Evolutionary conservation across 2,888 invertebrate genomes (phyloP).

Genomic region (Aleiodes alternator): DNA sequence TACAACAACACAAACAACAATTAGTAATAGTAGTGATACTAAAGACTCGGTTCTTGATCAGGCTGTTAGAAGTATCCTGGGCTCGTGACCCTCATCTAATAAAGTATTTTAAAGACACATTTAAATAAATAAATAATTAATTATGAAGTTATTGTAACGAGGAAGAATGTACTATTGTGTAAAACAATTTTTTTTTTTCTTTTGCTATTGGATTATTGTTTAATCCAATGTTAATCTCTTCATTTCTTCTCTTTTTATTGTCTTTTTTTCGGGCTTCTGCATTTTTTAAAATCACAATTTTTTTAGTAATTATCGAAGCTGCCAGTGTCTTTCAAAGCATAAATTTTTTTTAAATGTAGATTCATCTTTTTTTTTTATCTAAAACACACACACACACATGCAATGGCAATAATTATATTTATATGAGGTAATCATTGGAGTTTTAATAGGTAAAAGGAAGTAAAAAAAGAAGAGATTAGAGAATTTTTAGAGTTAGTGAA

Average conservation of each 20-base stretch:
- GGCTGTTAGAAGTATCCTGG: conserved; percentile 73
- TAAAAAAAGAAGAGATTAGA: conserved; percentile 33
- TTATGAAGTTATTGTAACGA: too few relatives aligned
- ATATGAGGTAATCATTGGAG: neutral
- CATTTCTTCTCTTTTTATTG: neutral
- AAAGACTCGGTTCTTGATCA: conserved; percentile 72
- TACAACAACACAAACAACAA: conserved; percentile 54
- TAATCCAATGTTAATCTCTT: conserved; percentile 1
- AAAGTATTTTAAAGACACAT: conserved; percentile 70
- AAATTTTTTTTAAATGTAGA: too few relatives aligned
- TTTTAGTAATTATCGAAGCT: conserved; percentile 50
- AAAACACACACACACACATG: too few relatives aligned
- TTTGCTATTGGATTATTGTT: neutral
- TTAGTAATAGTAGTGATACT: conserved; percentile 63
- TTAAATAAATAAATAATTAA: conserved; percentile 27
- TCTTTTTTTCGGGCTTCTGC: conserved; percentile 6
- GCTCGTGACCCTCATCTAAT: conserved; percentile 75
- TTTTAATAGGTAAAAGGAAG: conserved; percentile 16
- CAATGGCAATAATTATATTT: too few relatives aligned
- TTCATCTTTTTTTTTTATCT: too few relatives aligned
- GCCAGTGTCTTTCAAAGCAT: conserved; percentile 13
- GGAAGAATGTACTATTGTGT: conserved; percentile 18
- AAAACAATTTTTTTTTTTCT: conserved; percentile 27
- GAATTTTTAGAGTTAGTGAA: conserved; percentile 11
- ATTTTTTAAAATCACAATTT: neutral